A percentile compares a stretch with the other conserved stretches of the same genome.
Conservation (phyloP, 2,797 vertebrate species). For the Ciconia nigra region DNA sequence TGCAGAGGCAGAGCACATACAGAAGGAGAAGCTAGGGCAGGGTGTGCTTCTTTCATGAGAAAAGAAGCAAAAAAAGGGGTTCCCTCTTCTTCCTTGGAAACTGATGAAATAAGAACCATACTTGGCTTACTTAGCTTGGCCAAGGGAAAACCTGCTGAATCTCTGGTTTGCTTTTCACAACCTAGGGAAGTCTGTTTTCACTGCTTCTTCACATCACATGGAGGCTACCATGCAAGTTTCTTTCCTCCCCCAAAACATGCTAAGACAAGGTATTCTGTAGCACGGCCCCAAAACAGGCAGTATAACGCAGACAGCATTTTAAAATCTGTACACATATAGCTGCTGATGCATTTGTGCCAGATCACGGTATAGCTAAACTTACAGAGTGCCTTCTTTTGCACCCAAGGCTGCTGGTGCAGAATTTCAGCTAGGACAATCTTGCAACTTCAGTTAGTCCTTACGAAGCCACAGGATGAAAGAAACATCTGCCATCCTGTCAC, state of each 20-base stretch:
- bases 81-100: background rate
- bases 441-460: background rate
- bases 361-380: background rate
- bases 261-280: background rate
- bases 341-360: background rate
- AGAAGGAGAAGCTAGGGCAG: background rate
- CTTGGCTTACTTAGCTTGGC: background rate
- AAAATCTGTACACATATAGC: background rate
- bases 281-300: background rate
- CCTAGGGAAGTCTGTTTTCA: background rate
- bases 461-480: background rate
- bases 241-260: background rate
- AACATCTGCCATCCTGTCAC: background rate
- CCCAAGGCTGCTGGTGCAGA: background rate
- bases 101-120: background rate
- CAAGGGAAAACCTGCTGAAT: background rate
- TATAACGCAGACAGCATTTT: background rate
- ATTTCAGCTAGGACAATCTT: background rate
- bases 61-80: background rate
- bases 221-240: background rate
- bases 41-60: background rate
- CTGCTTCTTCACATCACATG: background rate
- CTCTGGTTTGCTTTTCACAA: background rate
- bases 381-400: background rate
- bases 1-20: background rate